A percentile compares a stretch with the other conserved stretches of the same genome.
These are phyloP conservation scores for Myoxocephalus aenaeus DNA, from an alignment of 2,797 vertebrate species.

Conservation along the genomic window DNA sequence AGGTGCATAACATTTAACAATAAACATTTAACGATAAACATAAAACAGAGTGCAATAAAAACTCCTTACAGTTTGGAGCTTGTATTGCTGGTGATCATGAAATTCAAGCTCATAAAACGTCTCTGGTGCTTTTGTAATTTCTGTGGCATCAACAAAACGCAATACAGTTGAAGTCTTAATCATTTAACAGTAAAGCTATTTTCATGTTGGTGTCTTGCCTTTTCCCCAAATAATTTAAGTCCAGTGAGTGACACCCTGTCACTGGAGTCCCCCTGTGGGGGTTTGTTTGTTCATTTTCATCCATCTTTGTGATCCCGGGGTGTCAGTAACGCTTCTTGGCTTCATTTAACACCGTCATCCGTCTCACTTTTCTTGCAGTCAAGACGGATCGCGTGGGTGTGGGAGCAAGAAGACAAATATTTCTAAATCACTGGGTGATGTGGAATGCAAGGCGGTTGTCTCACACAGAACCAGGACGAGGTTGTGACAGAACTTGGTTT, in stretches of 20 bases:
- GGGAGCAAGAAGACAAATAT: neutral
- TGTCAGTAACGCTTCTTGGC: constrained; percentile 38
- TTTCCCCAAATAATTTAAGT: neutral
- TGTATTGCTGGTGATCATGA: neutral
- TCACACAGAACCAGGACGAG: neutral
- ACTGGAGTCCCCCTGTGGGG: neutral
- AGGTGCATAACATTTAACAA: no score
- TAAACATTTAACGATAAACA: no score
- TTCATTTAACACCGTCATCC: constrained; percentile 39
- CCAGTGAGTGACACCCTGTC: constrained; percentile 5
- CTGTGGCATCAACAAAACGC: neutral
- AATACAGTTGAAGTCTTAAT: neutral
- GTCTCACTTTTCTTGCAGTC: constrained; percentile 3
- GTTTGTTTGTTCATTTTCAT: constrained; percentile 17
- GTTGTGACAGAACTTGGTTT: neutral
- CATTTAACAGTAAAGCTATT: neutral
- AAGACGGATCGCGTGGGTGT: neutral
- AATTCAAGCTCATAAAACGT: neutral
- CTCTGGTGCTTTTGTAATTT: neutral
- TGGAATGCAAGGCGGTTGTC: neutral
- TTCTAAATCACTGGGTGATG: constrained; percentile 4
- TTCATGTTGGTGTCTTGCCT: constrained; percentile 1
- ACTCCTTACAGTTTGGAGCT: no score
- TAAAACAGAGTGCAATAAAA: no score
- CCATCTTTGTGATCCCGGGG: constrained; percentile 27